Evolutionary conservation across 2,888 invertebrate genomes (phyloP).

Genomic region (Pachliopta kotzebuea): DNA sequence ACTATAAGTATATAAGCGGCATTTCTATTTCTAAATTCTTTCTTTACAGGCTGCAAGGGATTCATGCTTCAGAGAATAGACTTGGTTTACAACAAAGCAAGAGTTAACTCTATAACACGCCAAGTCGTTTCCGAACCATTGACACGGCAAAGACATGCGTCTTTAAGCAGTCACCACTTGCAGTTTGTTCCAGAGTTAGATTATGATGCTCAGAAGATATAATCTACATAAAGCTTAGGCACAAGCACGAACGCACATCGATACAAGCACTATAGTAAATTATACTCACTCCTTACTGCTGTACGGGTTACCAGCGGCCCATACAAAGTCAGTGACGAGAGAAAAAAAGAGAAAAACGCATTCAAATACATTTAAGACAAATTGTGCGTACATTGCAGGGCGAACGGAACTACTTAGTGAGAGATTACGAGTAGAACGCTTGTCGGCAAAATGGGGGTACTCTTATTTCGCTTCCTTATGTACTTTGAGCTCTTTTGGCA

Average conservation of each 20-base stretch:
- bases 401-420: constrained; percentile 81
- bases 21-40: constrained; percentile 60
- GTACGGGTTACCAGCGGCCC: constrained; percentile 85
- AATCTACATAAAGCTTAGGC: constrained; percentile 71
- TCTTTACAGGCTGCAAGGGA: constrained; percentile 75
- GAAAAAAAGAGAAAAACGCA: constrained; percentile 81
- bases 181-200: constrained; percentile 68
- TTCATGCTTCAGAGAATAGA: constrained; percentile 61
- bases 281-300: constrained; percentile 86
- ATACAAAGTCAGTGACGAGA: constrained; percentile 85
- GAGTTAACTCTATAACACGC: constrained; percentile 46
- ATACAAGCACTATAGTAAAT: constrained; percentile 81
- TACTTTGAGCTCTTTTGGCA: constrained; percentile 73
- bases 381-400: constrained; percentile 81
- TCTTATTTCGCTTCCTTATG: constrained; percentile 73
- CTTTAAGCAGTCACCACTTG: constrained; percentile 61
- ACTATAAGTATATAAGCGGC: constrained; percentile 69
- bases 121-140: constrained; percentile 54
- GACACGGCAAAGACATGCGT: constrained; percentile 59
- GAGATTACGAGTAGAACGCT: constrained; percentile 80
- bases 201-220: constrained; percentile 67
- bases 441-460: constrained; percentile 69
- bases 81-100: constrained; percentile 46
- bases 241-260: constrained; percentile 78
- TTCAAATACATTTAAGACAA: constrained; percentile 81